Conservation (phyloP, 64 coral and sea anemone genomes). For the Porites australiensis region DNA sequence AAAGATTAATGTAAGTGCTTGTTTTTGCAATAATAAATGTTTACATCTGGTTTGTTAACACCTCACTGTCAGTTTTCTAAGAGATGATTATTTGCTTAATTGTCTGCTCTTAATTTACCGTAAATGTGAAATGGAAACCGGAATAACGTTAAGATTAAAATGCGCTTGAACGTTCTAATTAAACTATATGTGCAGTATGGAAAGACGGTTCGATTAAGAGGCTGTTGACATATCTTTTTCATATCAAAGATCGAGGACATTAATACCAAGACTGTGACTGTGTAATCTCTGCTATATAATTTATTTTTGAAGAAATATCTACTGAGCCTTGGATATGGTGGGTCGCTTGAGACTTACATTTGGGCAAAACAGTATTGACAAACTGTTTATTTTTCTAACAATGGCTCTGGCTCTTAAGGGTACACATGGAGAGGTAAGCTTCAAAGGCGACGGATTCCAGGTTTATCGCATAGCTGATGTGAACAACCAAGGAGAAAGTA, state of each 20-base stretch:
- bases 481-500: neutral
- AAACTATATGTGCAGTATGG: neutral
- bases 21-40: neutral
- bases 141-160: neutral
- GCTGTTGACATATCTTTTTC: neutral
- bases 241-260: no score
- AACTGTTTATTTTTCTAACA: neutral
- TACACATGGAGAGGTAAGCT: neutral
- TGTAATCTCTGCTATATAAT: no score
- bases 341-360: neutral
- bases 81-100: slow-evolving; percentile 5
- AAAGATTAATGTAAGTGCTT: neutral
- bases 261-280: neutral
- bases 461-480: neutral
- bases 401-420: neutral
- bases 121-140: slow-evolving; percentile 7
- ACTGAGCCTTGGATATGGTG: neutral
- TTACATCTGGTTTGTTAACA: slow-evolving; percentile 5
- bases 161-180: neutral
- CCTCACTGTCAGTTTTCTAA: neutral
- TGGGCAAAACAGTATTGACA: neutral
- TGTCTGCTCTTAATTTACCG: neutral
- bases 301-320: no score
- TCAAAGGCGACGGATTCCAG: neutral
- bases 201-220: neutral